Percentiles rank a stretch among this genome's conserved stretches.
phyloP scores from a whole-genome alignment of 2,113 vertebrate species.

The Anguilla japonica region DNA sequence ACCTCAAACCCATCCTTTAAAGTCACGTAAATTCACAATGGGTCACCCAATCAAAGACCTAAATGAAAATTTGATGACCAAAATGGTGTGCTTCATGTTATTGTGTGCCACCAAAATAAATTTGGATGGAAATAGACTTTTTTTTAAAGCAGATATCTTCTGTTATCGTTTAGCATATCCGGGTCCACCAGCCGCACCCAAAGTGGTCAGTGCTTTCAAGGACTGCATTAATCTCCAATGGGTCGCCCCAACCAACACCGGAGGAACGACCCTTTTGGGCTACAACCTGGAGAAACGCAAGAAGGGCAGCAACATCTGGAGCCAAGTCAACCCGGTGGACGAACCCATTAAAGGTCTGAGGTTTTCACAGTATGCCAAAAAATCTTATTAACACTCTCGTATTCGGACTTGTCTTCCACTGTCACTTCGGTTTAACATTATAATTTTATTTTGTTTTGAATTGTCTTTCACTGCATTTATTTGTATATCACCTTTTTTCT shows the following conservation, averaged over 20 bases:
- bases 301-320: constrained; percentile 79
- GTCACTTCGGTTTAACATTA: no score
- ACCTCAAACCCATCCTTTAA: no score
- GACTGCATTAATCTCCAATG: constrained; percentile 75
- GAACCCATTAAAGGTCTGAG: constrained; percentile 71
- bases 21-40: no score
- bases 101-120: neutral
- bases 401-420: no score
- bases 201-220: constrained; percentile 72
- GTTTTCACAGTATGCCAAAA: neutral
- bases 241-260: constrained; percentile 70
- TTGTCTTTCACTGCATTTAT: no score
- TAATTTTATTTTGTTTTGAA: no score
- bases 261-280: constrained; percentile 74
- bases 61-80: no score
- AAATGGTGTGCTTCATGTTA: no score
- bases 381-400: neutral
- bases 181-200: constrained; percentile 71
- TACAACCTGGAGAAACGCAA: constrained; percentile 85
- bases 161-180: constrained; percentile 66
- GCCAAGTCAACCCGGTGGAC: constrained; percentile 60
- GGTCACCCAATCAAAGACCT: no score
- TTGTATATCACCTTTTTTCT: no score
- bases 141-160: constrained; percentile 10
- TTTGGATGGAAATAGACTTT: neutral